These are phyloP conservation scores for Dendropsophus ebraccatus DNA, from an alignment of 2,113 vertebrate genomes.

Conservation along the genomic window DNA sequence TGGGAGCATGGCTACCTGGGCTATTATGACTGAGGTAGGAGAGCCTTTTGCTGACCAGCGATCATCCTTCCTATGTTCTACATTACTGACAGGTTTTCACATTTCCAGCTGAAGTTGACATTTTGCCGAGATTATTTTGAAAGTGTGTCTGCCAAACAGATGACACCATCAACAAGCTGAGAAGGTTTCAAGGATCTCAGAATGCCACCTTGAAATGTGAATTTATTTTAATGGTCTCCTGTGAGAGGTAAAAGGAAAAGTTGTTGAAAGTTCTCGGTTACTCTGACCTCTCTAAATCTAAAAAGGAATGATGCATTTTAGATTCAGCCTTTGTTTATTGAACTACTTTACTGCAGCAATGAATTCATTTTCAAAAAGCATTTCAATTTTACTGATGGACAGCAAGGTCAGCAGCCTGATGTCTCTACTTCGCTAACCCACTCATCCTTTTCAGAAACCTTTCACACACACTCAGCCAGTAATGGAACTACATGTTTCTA, in stretches of 20 bases:
- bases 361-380: constrained; percentile 54
- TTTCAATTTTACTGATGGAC: constrained; percentile 55
- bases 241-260: constrained; percentile 27
- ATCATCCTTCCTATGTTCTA: neutral
- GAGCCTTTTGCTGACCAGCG: neutral
- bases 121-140: constrained; percentile 34
- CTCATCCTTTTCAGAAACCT: constrained; percentile 33
- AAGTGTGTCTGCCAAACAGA: constrained; percentile 45
- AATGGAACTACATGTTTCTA: constrained; percentile 34
- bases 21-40: neutral
- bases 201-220: constrained; percentile 49
- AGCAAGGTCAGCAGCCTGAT: constrained; percentile 45
- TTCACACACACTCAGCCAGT: constrained; percentile 13
- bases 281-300: constrained; percentile 50
- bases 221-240: constrained; percentile 44
- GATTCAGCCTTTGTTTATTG: constrained; percentile 50
- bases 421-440: constrained; percentile 8
- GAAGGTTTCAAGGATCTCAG: constrained; percentile 19
- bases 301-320: constrained; percentile 36
- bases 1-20: too few species aligned
- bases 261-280: constrained; percentile 17
- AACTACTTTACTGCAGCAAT: constrained; percentile 50
- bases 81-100: constrained; percentile 30
- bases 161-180: constrained; percentile 44
- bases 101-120: constrained; percentile 46